Evolutionary conservation across 2,888 invertebrate species (phyloP), one percentile per base, ranked within the genome.

Genomic region (Onchidella celtica): DNA sequence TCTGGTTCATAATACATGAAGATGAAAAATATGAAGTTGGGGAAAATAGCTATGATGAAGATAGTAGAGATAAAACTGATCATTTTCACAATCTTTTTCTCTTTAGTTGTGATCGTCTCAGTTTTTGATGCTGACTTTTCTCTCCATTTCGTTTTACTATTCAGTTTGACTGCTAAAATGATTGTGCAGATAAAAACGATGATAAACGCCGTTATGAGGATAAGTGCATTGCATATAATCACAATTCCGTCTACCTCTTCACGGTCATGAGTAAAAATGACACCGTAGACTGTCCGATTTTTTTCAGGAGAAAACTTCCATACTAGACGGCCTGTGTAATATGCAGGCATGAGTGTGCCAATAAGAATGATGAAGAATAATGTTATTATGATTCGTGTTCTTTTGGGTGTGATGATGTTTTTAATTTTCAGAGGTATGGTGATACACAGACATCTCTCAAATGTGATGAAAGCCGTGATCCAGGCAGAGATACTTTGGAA

Each of bases 391-490:
- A 47, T 17, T 6, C 9, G 6, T 6, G 17, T 17, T 11, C 47
- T 6, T 17, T 47, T 47, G 17, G 47, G 47, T 17, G 47, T 47
- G 47, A 47, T 47, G 47, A 47, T 47, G n/a, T n/a, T n/a, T n/a
- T n/a, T n/a, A n/a, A n/a, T 17, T 17, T 47, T 73, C 3, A 73
- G 73, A 11, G 73, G 73, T 36, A 61, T 73, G 14, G 73, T 73
- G 1, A 73, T 47, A 36, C 59, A 73, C 0, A 73, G 73, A 61
- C 73, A 73, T 73, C 73, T 57, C 59, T 73, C 73, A 14, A 73
- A 27, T 24, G 73, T 75, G 75, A 75, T 75, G 11, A 75, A 75
- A n/a, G 75, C 75, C 14, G 75, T 75, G 32, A 75, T 29, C 65
- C n/a, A n/a, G n/a, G n/a, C n/a, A n/a, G n/a, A n/a, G n/a, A n/a